Conservation (phyloP, 2,113 vertebrate species). For the Eclectus roratus region DNA sequence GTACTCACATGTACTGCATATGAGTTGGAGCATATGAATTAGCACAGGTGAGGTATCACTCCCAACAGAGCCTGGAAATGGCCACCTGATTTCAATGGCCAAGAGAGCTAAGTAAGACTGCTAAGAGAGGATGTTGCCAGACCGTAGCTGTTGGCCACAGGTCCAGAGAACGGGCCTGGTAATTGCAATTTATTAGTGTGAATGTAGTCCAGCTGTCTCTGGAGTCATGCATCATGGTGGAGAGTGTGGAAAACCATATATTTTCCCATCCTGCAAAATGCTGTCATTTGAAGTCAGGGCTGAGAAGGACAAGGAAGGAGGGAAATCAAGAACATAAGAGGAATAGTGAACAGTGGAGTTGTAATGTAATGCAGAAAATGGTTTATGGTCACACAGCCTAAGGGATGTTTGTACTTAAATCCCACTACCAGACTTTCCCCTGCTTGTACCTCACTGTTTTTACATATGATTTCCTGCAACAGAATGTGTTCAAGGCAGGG, state of each 20-base stretch:
- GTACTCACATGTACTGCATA: rapidly evolving
- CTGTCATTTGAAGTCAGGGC: neutral
- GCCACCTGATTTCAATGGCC: neutral
- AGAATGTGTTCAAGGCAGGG: neutral
- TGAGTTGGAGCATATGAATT: neutral
- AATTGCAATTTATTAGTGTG: neutral
- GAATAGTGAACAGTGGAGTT: neutral
- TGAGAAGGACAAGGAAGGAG: neutral
- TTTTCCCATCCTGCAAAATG: neutral
- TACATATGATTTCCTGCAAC: neutral
- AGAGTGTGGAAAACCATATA: neutral
- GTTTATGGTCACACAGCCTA: neutral
- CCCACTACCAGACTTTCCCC: neutral
- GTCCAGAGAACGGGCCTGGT: neutral
- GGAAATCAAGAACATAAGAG: neutral
- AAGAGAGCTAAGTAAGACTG: neutral
- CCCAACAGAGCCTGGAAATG: neutral
- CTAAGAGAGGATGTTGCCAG: neutral
- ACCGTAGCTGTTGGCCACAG: neutral
- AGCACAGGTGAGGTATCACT: neutral
- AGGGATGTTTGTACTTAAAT: neutral
- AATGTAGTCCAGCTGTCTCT: neutral
- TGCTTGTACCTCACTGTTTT: neutral
- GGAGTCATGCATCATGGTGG: neutral
- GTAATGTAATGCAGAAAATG: neutral